phyloP scores from a whole-genome alignment of 1,140 invertebrate genomes.

The Wiebesia pumilae region DNA sequence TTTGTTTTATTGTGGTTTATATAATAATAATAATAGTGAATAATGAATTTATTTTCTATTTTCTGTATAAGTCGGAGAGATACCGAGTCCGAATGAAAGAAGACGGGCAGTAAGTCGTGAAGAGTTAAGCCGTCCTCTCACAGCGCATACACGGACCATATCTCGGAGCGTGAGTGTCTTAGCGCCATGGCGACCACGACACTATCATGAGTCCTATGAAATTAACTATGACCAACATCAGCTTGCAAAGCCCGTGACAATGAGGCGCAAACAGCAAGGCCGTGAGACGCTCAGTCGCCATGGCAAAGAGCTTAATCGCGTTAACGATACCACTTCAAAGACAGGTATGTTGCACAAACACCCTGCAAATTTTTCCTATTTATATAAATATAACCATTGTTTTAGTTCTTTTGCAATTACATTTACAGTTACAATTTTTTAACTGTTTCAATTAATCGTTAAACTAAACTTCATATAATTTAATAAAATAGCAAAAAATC shows the following conservation, averaged over 20 bases:
- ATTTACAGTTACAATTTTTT: too few relatives aligned
- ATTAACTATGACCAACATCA: constrained; percentile 86
- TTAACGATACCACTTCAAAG: constrained; percentile 41
- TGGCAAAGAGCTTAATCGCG: constrained; percentile 57
- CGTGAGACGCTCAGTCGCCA: constrained; percentile 71
- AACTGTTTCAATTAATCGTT: too few relatives aligned
- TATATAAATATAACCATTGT: too few relatives aligned
- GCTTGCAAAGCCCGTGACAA: constrained; percentile 66
- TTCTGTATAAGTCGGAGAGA: constrained; percentile 79
- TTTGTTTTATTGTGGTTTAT: too few relatives aligned
- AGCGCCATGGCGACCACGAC: constrained; percentile 87
- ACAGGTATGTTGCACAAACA: neutral
- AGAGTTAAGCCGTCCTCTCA: constrained; percentile 79
- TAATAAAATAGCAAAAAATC: too few relatives aligned
- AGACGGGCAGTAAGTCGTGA: constrained; percentile 80
- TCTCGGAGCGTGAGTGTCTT: constrained; percentile 88
- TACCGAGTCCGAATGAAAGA: constrained; percentile 80
- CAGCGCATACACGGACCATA: constrained; percentile 83
- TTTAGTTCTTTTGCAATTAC: too few relatives aligned
- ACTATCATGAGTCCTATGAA: constrained; percentile 83
- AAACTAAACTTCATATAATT: too few relatives aligned
- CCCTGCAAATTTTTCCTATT: too few relatives aligned
- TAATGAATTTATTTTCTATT: neutral
- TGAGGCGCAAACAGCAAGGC: constrained; percentile 69
- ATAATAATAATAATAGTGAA: too few relatives aligned